phyloP scores from a whole-genome alignment of 1,140 invertebrate species.

The Matsumurasca onukii region DNA sequence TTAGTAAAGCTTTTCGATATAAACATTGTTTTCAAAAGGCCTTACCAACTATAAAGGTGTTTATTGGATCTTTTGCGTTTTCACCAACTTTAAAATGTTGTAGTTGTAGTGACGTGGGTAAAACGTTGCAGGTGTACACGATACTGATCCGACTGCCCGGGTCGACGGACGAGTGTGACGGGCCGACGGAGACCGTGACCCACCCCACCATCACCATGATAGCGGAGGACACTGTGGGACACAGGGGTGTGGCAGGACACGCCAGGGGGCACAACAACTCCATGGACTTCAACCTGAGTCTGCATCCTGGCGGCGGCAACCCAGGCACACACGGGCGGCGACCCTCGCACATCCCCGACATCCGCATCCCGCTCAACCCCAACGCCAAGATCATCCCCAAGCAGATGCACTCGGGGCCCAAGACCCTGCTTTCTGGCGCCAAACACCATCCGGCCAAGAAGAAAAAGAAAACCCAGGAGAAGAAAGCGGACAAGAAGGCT shows the following conservation, averaged over 20 bases:
- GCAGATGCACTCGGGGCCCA: conserved; percentile 59
- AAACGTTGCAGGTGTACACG: conserved; percentile 67
- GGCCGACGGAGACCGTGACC: conserved; percentile 46
- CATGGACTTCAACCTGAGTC: conserved; percentile 39
- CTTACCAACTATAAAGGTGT: no score
- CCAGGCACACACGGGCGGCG: conserved; percentile 49
- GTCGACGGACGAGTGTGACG: conserved; percentile 53
- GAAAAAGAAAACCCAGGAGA: conserved; percentile 92
- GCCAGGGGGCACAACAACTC: conserved; percentile 31
- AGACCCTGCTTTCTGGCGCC: conserved; percentile 54
- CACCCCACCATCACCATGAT: conserved; percentile 85
- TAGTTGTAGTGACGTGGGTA: no score
- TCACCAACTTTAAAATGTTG: no score
- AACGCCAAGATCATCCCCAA: conserved; percentile 86
- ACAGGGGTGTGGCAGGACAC: conserved; percentile 42
- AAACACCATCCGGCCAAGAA: conserved; percentile 59
- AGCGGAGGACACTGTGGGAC: conserved; percentile 56
- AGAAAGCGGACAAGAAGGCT: conserved; percentile 97
- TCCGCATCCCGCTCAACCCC: conserved; percentile 77
- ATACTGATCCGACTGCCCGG: conserved; percentile 86
- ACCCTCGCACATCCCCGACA: conserved; percentile 75
- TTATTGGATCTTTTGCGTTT: no score
- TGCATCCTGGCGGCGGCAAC: conserved; percentile 42
- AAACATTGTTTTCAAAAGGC: no score
- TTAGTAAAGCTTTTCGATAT: no score